These are phyloP conservation scores for Halesus radiatus DNA, from an alignment of 1,140 invertebrate genomes.

Conservation along the genomic window DNA sequence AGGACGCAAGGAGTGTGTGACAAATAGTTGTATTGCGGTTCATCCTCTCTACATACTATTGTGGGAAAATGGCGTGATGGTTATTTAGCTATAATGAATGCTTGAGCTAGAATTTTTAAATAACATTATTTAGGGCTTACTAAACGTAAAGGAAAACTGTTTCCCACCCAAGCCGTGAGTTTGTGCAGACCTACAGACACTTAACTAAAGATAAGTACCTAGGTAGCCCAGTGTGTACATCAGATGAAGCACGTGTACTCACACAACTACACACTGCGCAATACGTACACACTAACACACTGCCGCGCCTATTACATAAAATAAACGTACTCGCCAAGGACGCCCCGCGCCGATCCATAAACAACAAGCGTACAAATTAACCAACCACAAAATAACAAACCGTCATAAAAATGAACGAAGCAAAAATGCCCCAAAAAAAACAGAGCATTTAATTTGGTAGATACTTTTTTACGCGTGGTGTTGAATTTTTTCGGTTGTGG, in stretches of 20 bases:
- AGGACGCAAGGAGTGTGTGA: too few species aligned
- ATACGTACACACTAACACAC: constrained; percentile 1
- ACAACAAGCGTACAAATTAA: not conserved
- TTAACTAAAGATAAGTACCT: not conserved
- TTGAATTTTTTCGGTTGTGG: not conserved
- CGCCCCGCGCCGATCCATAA: not conserved
- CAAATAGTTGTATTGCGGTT: too few species aligned
- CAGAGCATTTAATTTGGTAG: too few species aligned
- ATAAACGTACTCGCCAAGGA: constrained; percentile 39
- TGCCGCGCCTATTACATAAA: constrained; percentile 33
- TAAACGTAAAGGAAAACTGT: not conserved
- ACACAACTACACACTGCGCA: not conserved
- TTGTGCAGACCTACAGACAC: constrained; percentile 12
- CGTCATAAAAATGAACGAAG: too few species aligned
- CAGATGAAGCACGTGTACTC: constrained; percentile 35
- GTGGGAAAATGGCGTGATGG: too few species aligned
- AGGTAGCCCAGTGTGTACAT: constrained; percentile 21
- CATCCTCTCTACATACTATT: too few species aligned
- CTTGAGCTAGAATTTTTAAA: too few species aligned
- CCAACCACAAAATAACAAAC: too few species aligned
- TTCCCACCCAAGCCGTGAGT: not conserved
- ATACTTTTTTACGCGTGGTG: not conserved
- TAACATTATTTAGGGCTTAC: not conserved
- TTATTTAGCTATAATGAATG: too few species aligned
- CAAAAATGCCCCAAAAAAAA: too few species aligned